Evolutionary conservation across 2,888 invertebrate species (phyloP).

Genomic region (Choreutis nemorana): DNA sequence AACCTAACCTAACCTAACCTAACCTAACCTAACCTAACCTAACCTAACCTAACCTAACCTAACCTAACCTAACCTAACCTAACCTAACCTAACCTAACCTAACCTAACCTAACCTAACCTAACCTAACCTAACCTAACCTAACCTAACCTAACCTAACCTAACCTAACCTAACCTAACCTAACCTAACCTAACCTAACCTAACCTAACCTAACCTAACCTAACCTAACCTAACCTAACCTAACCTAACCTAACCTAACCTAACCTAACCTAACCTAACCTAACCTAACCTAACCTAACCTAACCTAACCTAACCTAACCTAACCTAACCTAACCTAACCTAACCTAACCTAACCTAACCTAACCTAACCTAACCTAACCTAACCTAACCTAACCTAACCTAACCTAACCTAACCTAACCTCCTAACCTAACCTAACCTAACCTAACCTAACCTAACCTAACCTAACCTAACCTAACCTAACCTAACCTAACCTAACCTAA

Average conservation of each 20-base stretch:
- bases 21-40: conserved; percentile 10
- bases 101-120: conserved; percentile 9
- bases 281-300: conserved; percentile 11
- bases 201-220: conserved; percentile 12
- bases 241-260: conserved; percentile 13
- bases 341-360: conserved; percentile 7
- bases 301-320: conserved; percentile 8
- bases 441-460: conserved; percentile 8
- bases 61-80: conserved; percentile 8
- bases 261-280: conserved; percentile 12
- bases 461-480: conserved; percentile 7
- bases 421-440: conserved; percentile 7
- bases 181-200: conserved; percentile 4
- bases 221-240: conserved; percentile 13
- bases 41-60: conserved; percentile 9
- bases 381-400: conserved; percentile 6
- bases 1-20: conserved; percentile 8
- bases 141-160: conserved; percentile 2
- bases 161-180: conserved; percentile 3
- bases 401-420: conserved; percentile 6
- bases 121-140: conserved; percentile 6
- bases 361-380: conserved; percentile 6
- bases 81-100: conserved; percentile 10
- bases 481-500: conserved; percentile 6
- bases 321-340: conserved; percentile 6